Conservation (phyloP, 2,888 invertebrate genomes). For the Apomyelois bistriatella region DNA sequence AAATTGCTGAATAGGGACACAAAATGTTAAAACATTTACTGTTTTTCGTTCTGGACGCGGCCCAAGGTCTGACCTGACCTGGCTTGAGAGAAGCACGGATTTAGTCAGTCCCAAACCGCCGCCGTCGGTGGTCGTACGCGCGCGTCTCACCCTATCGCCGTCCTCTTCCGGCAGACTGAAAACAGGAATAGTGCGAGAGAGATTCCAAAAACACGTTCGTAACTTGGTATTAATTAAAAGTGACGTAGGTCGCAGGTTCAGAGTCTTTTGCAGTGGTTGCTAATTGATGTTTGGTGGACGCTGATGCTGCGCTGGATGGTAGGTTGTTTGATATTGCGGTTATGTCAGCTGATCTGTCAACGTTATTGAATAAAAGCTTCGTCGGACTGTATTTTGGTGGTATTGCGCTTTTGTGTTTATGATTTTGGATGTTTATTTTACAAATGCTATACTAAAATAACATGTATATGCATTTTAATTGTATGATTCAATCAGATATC, state of each 20-base stretch:
- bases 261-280: conserved; percentile 35
- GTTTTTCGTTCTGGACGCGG: conserved; percentile 46
- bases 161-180: conserved; percentile 47
- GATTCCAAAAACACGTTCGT: conserved; percentile 28
- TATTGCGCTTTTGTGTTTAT: not conserved
- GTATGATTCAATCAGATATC: no score
- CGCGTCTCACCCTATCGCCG: conserved; percentile 31
- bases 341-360: conserved; percentile 20
- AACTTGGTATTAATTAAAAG: conserved; percentile 42
- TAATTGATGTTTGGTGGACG: conserved; percentile 23
- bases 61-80: conserved; percentile 70
- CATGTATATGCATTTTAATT: no score
- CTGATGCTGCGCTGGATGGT: conserved; percentile 7
- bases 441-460: no score
- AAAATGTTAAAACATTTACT: conserved; percentile 41
- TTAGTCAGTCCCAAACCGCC: conserved; percentile 73
- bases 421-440: not conserved
- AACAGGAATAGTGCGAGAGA: conserved; percentile 48
- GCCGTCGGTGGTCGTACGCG: conserved; percentile 55
- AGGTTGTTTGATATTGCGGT: conserved; percentile 13
- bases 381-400: not conserved
- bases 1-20: conserved; percentile 36
- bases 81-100: conserved; percentile 70
- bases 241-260: conserved; percentile 38
- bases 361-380: not conserved